Conservation (phyloP, 2,888 invertebrate genomes). For the Drosophila trichaetosa region DNA sequence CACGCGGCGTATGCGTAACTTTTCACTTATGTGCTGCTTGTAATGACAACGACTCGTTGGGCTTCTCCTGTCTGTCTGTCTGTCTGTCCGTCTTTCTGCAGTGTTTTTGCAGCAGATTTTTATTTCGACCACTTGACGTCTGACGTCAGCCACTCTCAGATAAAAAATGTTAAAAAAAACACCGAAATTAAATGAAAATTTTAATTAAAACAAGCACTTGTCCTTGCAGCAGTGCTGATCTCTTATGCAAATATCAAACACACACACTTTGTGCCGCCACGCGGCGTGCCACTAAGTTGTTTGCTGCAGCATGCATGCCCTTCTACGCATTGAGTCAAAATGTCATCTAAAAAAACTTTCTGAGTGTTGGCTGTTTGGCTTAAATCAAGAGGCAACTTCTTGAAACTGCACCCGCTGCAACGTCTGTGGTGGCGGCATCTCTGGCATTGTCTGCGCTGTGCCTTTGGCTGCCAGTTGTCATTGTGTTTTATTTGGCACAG, state of each 20-base stretch:
- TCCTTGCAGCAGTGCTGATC: conserved; percentile 21
- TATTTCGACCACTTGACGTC: conserved; percentile 73
- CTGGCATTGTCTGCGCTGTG: conserved; percentile 29
- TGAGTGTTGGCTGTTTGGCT: conserved; percentile 38
- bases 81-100: not conserved
- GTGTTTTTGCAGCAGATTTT: conserved; percentile 54
- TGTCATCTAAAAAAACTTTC: conserved; percentile 48
- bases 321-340: conserved; percentile 32
- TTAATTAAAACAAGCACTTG: conserved; percentile 77
- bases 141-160: not conserved
- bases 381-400: conserved; percentile 42
- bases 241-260: conserved; percentile 20
- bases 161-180: not conserved
- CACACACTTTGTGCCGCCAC: conserved; percentile 43
- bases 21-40: conserved; percentile 62
- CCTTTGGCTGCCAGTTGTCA: conserved; percentile 56
- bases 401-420: conserved; percentile 11
- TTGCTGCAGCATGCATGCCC: not conserved
- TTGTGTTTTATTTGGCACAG: conserved; percentile 20
- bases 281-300: not conserved
- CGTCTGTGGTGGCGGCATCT: conserved; percentile 1
- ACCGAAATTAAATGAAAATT: conserved; percentile 71
- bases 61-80: not conserved
- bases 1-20: conserved; percentile 74
- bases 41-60: conserved; percentile 50